Percentiles rank a stretch among this genome's conserved stretches.
These are phyloP conservation scores for Limosa lapponica DNA, from an alignment of 2,797 vertebrate genomes.

Conservation along the genomic window DNA sequence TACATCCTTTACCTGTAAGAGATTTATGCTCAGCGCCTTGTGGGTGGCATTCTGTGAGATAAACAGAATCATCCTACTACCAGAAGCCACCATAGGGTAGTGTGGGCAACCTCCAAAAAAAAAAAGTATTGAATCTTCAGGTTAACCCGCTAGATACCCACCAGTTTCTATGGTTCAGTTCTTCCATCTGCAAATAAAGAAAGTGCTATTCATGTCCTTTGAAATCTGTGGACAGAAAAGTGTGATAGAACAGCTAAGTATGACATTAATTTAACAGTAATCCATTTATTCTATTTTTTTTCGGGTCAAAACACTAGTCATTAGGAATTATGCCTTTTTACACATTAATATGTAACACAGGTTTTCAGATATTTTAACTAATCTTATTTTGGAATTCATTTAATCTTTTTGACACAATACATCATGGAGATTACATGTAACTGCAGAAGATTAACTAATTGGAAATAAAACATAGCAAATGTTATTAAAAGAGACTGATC, in stretches of 20 bases:
- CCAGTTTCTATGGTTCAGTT: neutral
- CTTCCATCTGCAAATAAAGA: neutral
- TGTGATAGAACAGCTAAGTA: neutral
- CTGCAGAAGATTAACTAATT: constrained; percentile 28
- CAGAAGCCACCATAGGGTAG: neutral
- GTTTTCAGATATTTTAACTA: constrained; percentile 53
- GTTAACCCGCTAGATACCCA: neutral
- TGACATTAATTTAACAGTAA: neutral
- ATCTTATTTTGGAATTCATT: neutral
- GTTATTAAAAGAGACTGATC: neutral
- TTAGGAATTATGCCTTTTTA: constrained; percentile 10
- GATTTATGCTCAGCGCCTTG: neutral
- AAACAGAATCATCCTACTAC: neutral
- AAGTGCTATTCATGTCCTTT: neutral
- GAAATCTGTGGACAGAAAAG: neutral
- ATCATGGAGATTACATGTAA: neutral
- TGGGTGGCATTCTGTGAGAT: neutral
- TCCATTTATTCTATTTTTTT: neutral
- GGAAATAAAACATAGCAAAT: constrained; percentile 26
- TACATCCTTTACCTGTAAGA: neutral
- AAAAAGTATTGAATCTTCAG: neutral
- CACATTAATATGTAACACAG: neutral
- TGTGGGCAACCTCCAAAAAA: neutral
- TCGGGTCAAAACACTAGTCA: neutral
- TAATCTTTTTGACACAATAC: constrained; percentile 16